These are phyloP conservation scores for Eretmochelys imbricata DNA, from an alignment of 2,113 vertebrate genomes.

Conservation along the genomic window DNA sequence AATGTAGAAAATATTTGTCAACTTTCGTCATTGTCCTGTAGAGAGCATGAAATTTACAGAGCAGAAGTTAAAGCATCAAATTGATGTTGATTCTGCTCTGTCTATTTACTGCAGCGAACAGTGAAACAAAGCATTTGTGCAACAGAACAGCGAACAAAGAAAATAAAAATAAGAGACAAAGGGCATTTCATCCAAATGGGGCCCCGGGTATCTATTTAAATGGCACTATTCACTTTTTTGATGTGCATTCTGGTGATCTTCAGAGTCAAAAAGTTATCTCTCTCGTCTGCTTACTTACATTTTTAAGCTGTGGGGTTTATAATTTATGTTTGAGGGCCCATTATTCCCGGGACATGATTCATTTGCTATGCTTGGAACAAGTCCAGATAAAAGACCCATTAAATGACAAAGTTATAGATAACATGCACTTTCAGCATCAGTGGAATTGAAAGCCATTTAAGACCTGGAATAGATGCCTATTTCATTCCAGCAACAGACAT, in stretches of 20 bases:
- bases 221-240: neutral
- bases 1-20: constrained; percentile 74
- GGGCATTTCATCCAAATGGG: neutral
- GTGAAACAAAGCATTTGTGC: neutral
- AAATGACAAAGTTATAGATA: constrained; percentile 20
- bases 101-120: neutral
- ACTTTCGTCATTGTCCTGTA: constrained; percentile 64
- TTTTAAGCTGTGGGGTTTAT: neutral
- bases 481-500: constrained; percentile 9
- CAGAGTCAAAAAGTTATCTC: neutral
- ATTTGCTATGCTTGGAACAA: constrained; percentile 34
- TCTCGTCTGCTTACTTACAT: neutral
- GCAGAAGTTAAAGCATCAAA: constrained; percentile 25
- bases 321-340: neutral
- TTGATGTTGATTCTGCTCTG: neutral
- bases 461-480: neutral
- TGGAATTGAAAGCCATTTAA: constrained; percentile 2
- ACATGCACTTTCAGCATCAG: neutral
- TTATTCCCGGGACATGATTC: neutral
- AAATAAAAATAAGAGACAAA: neutral
- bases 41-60: constrained; percentile 48
- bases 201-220: neutral
- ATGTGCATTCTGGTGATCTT: neutral
- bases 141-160: neutral
- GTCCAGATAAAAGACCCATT: neutral